Base-by-base conservation (phyloP, 2,113 vertebrate genomes). In the Loxodonta africana region DNA sequence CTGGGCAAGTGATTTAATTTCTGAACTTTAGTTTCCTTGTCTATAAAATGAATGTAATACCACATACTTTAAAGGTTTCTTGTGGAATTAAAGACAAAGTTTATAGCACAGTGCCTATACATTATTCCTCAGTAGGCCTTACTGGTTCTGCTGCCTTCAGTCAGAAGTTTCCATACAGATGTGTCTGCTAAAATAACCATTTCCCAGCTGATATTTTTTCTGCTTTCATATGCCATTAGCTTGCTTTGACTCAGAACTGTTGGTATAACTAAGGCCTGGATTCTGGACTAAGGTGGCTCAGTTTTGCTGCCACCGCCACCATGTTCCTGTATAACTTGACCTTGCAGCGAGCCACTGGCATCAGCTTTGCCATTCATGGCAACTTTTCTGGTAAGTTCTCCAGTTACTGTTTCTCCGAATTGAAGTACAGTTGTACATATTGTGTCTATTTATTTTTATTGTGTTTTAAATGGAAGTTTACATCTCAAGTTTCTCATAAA, bases 301-400 rank as follows among this genome's bases (percentile, higher is more conserved):
- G 65, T 60, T 81, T 65, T 0, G 0, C 91, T 86, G 85, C 88
- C 97, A 96, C 53, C 98, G 84, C 88, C 97, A 96, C 62, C 98
- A 99, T 99, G 99, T 99, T 99, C 98, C 99, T 99, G 33, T 99
- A 99, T 98, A 99, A 99, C 97, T 96, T 99, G 96, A 99, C 99
- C 0, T 96, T 99, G 73, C 99, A 99, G 98, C 99, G 99, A 44
- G 99, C 99, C 94, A 99, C 99, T 0, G 99, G 99, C 98, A 99
- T 99, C 97, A 99, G 99, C 87, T 99, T 99, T 94, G 99, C 99
- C 94, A 99, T 99, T 98, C 99, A 99, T 98, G 99, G 99, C 95
- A 99, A 99, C 96, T 99, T 99, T 96, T 99, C 99, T 98, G 99
- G 99, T 99, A 98, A 98, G 83, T 25, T 74, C 23, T 33, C 4